Conservation (phyloP, 2,888 invertebrate genomes). For the Pseudeuparius sepicola region DNA sequence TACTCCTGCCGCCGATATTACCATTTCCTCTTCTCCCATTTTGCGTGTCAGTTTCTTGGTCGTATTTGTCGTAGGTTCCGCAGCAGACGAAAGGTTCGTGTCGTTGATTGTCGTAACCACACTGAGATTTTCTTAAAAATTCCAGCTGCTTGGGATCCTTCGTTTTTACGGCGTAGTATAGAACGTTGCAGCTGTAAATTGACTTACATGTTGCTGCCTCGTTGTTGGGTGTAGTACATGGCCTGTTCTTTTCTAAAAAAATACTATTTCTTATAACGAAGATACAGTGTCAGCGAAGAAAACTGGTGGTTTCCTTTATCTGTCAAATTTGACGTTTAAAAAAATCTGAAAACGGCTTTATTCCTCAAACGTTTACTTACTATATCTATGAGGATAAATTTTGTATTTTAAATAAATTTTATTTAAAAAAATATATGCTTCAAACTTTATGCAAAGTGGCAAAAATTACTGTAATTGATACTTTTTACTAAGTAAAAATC, state of each 20-base stretch:
- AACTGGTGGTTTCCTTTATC: too few species aligned
- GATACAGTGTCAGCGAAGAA: too few species aligned
- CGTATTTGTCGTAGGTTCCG: conserved; percentile 27
- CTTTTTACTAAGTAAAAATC: too few species aligned
- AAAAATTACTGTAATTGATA: too few species aligned
- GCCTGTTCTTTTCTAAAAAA: conserved; percentile 30
- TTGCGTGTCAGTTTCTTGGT: not conserved
- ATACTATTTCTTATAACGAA: too few species aligned
- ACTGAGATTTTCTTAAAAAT: conserved; percentile 45
- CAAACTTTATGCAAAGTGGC: too few species aligned
- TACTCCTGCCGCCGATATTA: not conserved
- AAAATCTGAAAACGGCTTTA: too few species aligned
- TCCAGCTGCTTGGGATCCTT: conserved; percentile 27
- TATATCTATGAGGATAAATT: too few species aligned
- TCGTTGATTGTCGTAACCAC: conserved; percentile 40
- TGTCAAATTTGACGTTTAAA: too few species aligned
- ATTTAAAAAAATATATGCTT: too few species aligned
- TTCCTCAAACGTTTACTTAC: too few species aligned
- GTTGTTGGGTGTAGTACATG: conserved; percentile 42
- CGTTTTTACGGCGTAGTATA: conserved; percentile 37
- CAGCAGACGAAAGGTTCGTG: conserved; percentile 45
- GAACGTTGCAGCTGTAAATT: conserved; percentile 40
- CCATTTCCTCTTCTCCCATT: conserved; percentile 1
- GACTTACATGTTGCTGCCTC: conserved; percentile 40
- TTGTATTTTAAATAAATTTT: too few species aligned